Base-by-base conservation (phyloP, 2,113 vertebrate species). In the Paraplagusia blochii region DNA sequence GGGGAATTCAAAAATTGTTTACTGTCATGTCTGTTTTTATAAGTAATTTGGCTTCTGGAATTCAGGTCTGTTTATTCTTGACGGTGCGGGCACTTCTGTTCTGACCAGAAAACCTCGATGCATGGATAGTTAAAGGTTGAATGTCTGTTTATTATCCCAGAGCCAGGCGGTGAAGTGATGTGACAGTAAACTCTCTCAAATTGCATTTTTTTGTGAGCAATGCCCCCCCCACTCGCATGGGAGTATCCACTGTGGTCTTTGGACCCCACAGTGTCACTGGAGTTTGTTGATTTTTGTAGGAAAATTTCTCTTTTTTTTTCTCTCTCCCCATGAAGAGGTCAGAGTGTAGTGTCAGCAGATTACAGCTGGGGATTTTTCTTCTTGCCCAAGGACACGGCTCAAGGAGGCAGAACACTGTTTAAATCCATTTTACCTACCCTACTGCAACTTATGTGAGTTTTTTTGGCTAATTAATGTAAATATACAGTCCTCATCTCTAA, bases 31-130 rank as follows among this genome's bases (percentile, higher is more conserved):
- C 57, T 58, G 73, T 77, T 83, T 78, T 74, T 84, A 54, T 66
- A 45, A 55, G 69, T 82, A 67, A 60, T 78, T 80, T 68, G 43
- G 71, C 80, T 74, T 45, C 72, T 77, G 85, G 80, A 77, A 78
- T 77, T 74, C 58, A 53, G 56, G 63, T 70, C 42, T 84, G 79
- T 86, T 83, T 84, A 82, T 51, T 15, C 74, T 40, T 11, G 60
- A 44, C 15, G 53, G 73, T 51, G 17, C 9, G 59, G 76, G 63
- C 64, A 70, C 81, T 79, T 70, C 71, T 82, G 72, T 79, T 80
- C 74, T 65, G 67, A 78, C 64, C 79, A 76, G 46, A 70, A 54
- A 77, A 62, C n/a, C 67, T 66, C 65, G 63, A 45, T 9, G 11
- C 44, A 56, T 40, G 47, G 47, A 42, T 10, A 66, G 57, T 59